Conservation (phyloP, 1,140 invertebrate species). For the Parapsyche elsis region DNA sequence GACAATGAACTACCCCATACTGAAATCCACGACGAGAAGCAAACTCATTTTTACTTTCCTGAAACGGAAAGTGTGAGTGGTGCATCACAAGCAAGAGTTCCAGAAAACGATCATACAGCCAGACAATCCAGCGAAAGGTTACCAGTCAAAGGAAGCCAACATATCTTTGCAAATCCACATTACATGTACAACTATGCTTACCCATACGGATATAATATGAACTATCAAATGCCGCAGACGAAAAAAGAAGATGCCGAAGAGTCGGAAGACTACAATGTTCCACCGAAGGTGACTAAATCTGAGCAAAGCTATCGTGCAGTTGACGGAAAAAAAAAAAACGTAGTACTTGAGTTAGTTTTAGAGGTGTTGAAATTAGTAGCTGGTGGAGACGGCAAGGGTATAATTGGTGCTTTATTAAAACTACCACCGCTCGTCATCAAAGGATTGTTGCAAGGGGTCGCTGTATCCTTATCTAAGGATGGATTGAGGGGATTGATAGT, state of each 20-base stretch:
- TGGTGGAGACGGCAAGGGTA: conserved; percentile 40
- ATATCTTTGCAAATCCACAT: neutral
- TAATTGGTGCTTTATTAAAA: conserved; percentile 17
- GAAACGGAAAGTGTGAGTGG: neutral
- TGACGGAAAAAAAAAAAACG: neutral
- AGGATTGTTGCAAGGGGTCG: conserved; percentile 25
- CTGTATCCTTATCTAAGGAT: conserved; percentile 23
- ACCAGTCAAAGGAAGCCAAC: too few species aligned
- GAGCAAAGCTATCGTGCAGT: neutral
- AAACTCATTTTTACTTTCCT: too few species aligned
- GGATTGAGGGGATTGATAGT: conserved; percentile 44
- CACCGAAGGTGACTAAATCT: neutral
- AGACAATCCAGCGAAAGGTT: neutral
- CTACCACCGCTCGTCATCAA: conserved; percentile 39
- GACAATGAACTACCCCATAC: neutral
- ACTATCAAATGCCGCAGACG: neutral
- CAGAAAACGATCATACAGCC: too few species aligned
- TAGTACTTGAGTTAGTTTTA: conserved; percentile 42
- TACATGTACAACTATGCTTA: neutral
- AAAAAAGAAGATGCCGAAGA: conserved; percentile 3
- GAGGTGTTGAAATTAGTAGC: conserved; percentile 43
- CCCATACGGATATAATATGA: neutral
- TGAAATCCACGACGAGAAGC: neutral
- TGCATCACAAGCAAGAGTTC: neutral
- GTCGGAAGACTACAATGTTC: neutral